Percentiles rank a stretch among this genome's conserved stretches.
phyloP scores from a whole-genome alignment of 2,888 invertebrate species.

The Anticlea derivata region DNA sequence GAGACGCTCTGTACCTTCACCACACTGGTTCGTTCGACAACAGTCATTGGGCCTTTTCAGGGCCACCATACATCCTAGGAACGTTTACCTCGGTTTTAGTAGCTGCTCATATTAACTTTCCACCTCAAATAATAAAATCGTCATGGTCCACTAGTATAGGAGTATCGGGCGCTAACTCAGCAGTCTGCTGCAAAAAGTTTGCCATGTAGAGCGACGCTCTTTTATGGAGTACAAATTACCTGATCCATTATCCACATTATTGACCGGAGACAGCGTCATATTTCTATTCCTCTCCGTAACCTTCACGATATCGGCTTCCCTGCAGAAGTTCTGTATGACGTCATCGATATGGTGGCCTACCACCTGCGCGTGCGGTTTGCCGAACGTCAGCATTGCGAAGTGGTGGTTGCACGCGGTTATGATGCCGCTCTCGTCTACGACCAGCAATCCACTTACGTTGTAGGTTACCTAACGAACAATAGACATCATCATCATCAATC shows the following conservation, averaged over 20 bases:
- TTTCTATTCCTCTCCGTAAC: slow-evolving; percentile 69
- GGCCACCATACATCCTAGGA: too few species aligned
- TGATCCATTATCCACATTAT: slow-evolving; percentile 77
- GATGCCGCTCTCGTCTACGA: slow-evolving; percentile 84
- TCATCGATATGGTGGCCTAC: slow-evolving; percentile 82
- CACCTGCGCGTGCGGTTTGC: slow-evolving; percentile 84
- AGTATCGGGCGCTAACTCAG: too few species aligned
- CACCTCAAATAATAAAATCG: too few species aligned
- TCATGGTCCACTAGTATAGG: too few species aligned
- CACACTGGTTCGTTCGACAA: too few species aligned
- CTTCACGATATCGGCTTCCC: slow-evolving; percentile 79
- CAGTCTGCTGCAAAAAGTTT: too few species aligned
- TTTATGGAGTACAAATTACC: slow-evolving; percentile 42
- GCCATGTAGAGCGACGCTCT: too few species aligned
- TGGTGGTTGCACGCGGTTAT: slow-evolving; percentile 87
- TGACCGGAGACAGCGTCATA: slow-evolving; percentile 82
- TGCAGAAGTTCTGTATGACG: slow-evolving; percentile 86
- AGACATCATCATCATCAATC: too few species aligned
- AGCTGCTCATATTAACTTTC: too few species aligned
- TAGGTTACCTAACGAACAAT: slow-evolving; percentile 80
- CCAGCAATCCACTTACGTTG: slow-evolving; percentile 87
- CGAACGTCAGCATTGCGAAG: slow-evolving; percentile 86
- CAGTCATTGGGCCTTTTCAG: too few species aligned
- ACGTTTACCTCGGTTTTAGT: too few species aligned
- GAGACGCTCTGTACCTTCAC: too few species aligned